phyloP scores from a whole-genome alignment of 2,113 vertebrate genomes.

The Sylvia atricapilla region DNA sequence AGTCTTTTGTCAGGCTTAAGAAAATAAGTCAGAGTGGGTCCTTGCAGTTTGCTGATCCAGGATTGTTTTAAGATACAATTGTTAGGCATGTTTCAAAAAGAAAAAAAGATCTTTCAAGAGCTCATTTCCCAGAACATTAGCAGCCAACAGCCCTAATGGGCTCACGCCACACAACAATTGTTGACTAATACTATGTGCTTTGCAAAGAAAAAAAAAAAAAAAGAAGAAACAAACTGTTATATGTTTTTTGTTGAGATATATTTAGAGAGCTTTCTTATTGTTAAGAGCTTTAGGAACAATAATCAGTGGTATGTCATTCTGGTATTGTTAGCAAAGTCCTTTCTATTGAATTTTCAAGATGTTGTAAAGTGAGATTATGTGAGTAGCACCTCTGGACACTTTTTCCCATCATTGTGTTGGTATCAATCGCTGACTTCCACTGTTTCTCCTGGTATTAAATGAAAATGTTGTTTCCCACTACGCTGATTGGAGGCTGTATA shows the following conservation, averaged over 20 bases:
- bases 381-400: slow-evolving; percentile 83
- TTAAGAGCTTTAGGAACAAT: slow-evolving; percentile 80
- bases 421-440: slow-evolving; percentile 87
- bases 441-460: slow-evolving; percentile 85
- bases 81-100: slow-evolving; percentile 41
- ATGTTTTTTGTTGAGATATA: slow-evolving; percentile 74
- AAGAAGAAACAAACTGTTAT: slow-evolving; percentile 63
- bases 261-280: slow-evolving; percentile 80
- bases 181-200: slow-evolving; percentile 75
- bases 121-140: slow-evolving; percentile 59
- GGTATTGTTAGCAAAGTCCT: slow-evolving; percentile 76
- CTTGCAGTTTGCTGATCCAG: slow-evolving; percentile 26
- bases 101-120: slow-evolving; percentile 49
- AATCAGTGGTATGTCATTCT: slow-evolving; percentile 75
- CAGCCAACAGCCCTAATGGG: slow-evolving; percentile 22
- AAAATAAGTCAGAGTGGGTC: not conserved
- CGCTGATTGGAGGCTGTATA: slow-evolving; percentile 77
- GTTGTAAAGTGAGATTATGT: slow-evolving; percentile 82
- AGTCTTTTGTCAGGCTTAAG: not conserved
- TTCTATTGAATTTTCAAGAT: slow-evolving; percentile 84
- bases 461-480: slow-evolving; percentile 82
- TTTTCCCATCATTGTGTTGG: slow-evolving; percentile 89
- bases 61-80: slow-evolving; percentile 61
- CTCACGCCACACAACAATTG: slow-evolving; percentile 54
- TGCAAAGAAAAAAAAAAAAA: slow-evolving; percentile 57